Base-by-base conservation (phyloP, 1,140 invertebrate genomes). In the Drosophila pachea region DNA sequence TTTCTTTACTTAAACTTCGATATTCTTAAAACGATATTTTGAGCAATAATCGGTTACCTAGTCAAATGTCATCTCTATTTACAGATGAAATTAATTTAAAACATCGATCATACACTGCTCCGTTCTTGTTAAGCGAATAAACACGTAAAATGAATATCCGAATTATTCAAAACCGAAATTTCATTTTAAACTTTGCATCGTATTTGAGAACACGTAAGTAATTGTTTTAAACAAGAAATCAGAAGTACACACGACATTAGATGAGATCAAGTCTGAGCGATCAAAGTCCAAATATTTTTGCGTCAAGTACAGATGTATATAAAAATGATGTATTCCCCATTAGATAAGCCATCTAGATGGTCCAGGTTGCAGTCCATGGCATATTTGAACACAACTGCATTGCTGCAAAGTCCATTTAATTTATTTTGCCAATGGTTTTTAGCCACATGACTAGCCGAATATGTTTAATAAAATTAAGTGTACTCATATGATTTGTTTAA, bases 271-370 rank as follows among this genome's bases (percentile, higher is more conserved):
- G 62, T 54, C 40, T 38, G 40, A 54, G 56, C 49, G 79, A 64
- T 67, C 79, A 83, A 83, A 83, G 79, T 83, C 73, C 81, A 83
- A 70, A 50, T 64, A 61, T 35, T 62, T 49, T 56, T 7, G 4
- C 11, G 8, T 59, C 33, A 45, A 59, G 31, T 59, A 22, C 29
- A 59, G 38, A 33, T 58, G 14, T 33, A n/a, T 14, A 58, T 45
- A 16, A 14, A 11, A 33, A 42, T 58, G 31, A 31, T 42, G 50
- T 40, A 40, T 7, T 29, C 29, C 1, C 4, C 22, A 31, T 42
- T 31, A 43, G 14, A 43, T 31, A 43, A 43, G 40, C 12, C 22
- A 22, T 22, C 22, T 22, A 22, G 3, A 22, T 22, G 22, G 22
- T 22, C 22, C 22, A 3, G 22, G 22, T 22, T 22, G 22, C 1